Percentiles rank a stretch among this genome's conserved stretches.
Evolutionary conservation across 2,888 invertebrate genomes (phyloP).

Genomic region (Cryptophagus acutangulus): DNA sequence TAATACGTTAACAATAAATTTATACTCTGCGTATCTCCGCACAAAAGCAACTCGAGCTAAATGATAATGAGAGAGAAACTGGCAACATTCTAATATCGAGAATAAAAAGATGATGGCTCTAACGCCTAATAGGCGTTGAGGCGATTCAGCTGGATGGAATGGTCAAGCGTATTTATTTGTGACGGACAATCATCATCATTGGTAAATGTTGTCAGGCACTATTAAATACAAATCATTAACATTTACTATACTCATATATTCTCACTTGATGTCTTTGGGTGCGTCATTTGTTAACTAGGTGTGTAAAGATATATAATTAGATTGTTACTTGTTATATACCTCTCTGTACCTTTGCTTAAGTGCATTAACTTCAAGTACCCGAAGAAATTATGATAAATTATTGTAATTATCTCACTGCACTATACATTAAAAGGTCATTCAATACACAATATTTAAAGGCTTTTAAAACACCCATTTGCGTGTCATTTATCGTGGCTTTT

Average conservation of each 20-base stretch:
- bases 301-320: conserved; percentile 18
- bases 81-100: too few relatives aligned
- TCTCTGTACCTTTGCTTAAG: conserved; percentile 9
- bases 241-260: conserved; percentile 7
- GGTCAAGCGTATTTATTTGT: too few relatives aligned
- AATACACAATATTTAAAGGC: conserved; percentile 1
- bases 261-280: conserved; percentile 9
- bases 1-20: conserved; percentile 1
- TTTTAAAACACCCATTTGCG: background rate
- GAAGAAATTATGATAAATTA: conserved; percentile 18
- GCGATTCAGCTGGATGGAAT: too few relatives aligned
- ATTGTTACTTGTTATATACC: conserved; percentile 16
- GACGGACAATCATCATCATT: too few relatives aligned
- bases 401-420: conserved; percentile 12
- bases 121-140: too few relatives aligned
- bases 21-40: background rate
- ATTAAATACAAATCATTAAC: conserved; percentile 6
- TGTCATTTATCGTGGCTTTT: conserved; percentile 1
- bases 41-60: too few relatives aligned
- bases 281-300: conserved; percentile 17
- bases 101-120: too few relatives aligned
- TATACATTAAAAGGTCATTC: conserved; percentile 3
- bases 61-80: background rate
- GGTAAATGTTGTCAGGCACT: background rate
- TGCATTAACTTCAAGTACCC: conserved; percentile 14